Conservation (phyloP, 2,888 invertebrate genomes). For the Cepaea hortensis region DNA sequence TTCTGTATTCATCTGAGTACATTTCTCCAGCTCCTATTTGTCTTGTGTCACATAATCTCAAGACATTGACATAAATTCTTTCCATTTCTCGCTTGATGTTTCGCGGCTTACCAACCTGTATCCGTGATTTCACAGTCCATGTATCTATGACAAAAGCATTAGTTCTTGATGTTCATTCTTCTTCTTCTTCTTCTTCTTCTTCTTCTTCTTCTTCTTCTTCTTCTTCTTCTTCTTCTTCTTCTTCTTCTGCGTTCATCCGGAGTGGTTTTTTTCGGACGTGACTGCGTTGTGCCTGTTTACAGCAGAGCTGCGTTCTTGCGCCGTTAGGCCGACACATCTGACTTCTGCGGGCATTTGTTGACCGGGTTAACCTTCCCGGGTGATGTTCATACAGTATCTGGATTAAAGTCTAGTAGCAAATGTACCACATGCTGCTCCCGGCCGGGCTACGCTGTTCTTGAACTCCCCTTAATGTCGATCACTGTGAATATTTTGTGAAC, state of each 20-base stretch:
- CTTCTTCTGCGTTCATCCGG: no score
- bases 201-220: not conserved
- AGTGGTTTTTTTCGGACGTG: no score
- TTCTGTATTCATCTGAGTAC: no score
- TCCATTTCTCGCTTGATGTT: not conserved
- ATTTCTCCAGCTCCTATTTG: not conserved
- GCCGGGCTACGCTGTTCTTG: not conserved
- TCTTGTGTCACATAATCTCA: not conserved
- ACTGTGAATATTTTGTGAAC: not conserved
- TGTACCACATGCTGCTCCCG: not conserved
- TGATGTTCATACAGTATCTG: not conserved
- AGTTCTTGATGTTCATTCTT: not conserved
- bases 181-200: not conserved
- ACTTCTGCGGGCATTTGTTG: no score
- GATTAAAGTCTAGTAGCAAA: not conserved
- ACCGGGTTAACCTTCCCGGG: no score
- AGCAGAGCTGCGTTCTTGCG: no score
- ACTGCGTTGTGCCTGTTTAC: no score
- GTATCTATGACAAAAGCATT: no score
- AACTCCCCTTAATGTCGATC: not conserved
- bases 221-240: not conserved
- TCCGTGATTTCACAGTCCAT: not conserved
- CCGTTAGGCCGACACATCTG: no score
- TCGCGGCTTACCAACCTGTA: not conserved
- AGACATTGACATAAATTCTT: not conserved